Conservation (phyloP, 1,140 invertebrate species). For the Apis cerana region DNA sequence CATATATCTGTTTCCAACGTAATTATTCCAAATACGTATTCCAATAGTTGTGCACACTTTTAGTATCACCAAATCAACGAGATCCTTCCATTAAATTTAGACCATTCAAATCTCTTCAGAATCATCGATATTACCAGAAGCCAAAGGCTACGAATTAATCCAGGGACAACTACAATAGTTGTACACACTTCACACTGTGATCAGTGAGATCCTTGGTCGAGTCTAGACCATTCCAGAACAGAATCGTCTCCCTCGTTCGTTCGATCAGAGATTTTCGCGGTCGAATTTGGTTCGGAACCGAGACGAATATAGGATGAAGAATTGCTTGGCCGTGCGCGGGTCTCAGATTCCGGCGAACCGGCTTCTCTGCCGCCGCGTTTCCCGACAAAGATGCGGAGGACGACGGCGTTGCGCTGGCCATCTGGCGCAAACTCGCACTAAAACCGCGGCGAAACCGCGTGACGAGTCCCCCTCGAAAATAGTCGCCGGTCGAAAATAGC, state of each 20-base stretch:
- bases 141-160: no score
- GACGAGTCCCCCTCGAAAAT: constrained; percentile 79
- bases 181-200: no score
- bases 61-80: no score
- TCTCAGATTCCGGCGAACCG: constrained; percentile 34
- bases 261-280: not conserved
- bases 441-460: constrained; percentile 74
- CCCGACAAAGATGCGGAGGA: constrained; percentile 46
- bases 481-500: constrained; percentile 79
- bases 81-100: no score
- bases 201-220: no score
- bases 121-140: no score
- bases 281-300: not conserved
- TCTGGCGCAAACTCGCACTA: constrained; percentile 75
- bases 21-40: no score
- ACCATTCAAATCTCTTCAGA: no score
- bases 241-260: not conserved
- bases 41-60: no score
- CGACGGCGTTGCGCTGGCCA: constrained; percentile 70
- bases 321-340: not conserved
- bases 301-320: not conserved
- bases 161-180: no score
- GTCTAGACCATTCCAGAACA: no score
- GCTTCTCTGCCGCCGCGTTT: constrained; percentile 52
- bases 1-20: no score